Evolutionary conservation across 1,140 invertebrate species (phyloP).

Genomic region (Radopholus similis): DNA sequence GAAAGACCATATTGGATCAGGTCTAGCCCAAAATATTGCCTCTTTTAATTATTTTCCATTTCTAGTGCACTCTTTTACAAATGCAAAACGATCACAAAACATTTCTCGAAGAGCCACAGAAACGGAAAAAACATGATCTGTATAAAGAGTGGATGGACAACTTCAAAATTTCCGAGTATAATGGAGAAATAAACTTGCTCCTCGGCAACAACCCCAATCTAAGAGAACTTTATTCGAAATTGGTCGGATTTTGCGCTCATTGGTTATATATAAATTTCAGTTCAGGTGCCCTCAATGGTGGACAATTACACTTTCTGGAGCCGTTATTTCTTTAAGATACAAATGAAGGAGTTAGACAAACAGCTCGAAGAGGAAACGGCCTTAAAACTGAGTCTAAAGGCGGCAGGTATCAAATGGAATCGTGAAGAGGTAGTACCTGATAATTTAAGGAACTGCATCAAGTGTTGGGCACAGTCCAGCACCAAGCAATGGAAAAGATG

Average conservation of each 20-base stretch:
- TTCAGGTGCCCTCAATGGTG: slow-evolving; percentile 44
- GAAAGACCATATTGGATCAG: slow-evolving; percentile 45
- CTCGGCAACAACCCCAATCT: slow-evolving; percentile 40
- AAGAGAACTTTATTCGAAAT: slow-evolving; percentile 44
- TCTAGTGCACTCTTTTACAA: slow-evolving; percentile 43
- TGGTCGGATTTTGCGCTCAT: slow-evolving; percentile 21
- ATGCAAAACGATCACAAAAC: slow-evolving; percentile 47
- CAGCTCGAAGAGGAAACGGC: not conserved
- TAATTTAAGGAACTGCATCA: not conserved
- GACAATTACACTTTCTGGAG: slow-evolving; percentile 54
- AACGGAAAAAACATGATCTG: slow-evolving; percentile 29
- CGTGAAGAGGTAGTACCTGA: not conserved
- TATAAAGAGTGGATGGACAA: slow-evolving; percentile 47
- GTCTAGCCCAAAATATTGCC: slow-evolving; percentile 10
- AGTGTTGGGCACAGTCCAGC: slow-evolving; percentile 10
- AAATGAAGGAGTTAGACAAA: slow-evolving; percentile 38
- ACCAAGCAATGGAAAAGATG: slow-evolving; percentile 27
- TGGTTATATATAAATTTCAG: not conserved
- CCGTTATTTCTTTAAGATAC: slow-evolving; percentile 53
- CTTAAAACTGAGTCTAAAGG: not conserved
- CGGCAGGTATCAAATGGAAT: not conserved
- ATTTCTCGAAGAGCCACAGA: slow-evolving; percentile 35
- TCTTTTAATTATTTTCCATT: not conserved
- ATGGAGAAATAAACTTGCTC: slow-evolving; percentile 52
- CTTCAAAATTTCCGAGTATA: slow-evolving; percentile 49